Base-by-base conservation (phyloP, 2,797 vertebrate species). In the Alcedo atthis region DNA sequence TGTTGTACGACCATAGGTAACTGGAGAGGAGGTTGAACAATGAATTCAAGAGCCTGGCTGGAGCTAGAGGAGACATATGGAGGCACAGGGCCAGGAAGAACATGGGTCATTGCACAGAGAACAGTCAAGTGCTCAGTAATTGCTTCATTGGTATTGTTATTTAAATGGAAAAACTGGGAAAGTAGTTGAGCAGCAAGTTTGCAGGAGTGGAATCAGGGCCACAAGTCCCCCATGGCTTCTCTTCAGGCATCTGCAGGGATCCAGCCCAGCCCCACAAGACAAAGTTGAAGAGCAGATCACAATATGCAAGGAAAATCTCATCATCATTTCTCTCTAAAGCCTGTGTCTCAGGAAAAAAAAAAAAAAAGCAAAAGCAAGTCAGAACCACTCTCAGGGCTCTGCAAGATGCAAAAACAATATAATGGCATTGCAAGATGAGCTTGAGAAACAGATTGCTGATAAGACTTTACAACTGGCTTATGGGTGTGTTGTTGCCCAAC, bases 381-480 rank as follows among this genome's bases (percentile, higher is more conserved):
- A 81, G 32, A 78, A 63, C 48, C 21, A 14, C 17, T 77, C 42
- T 62, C 20, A 12, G 19, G 35, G 43, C 43, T n/a, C 25, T 53
- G 37, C 13, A 45, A 63, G 71, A 26, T 53, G 33, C 33, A 58
- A 24, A 53, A 53, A 4, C 26, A 30, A 35, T 22, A 19, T 22
- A 16, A 69, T 40, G 33, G 28, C 48, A 53, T 84, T 84, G 63
- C 59, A 70, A 76, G 67, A 51, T 30, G 30, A 10, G 73, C 92
- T 90, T 94, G 92, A 76, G 91, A 81, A 95, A 90, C 0, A 85
- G 35, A 16, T 33, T 62, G 81, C n/a, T 85, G 68, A 28, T 37
- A 63, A n/a, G 15, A 55, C 28, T 73, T 45, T 16, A 46, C 30
- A 51, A 4, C 10, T 35, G 57, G 13, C 57, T 85, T 26, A 1